Base-by-base conservation (phyloP, 2,888 invertebrate genomes). In the Pristionchus maxplancki region DNA sequence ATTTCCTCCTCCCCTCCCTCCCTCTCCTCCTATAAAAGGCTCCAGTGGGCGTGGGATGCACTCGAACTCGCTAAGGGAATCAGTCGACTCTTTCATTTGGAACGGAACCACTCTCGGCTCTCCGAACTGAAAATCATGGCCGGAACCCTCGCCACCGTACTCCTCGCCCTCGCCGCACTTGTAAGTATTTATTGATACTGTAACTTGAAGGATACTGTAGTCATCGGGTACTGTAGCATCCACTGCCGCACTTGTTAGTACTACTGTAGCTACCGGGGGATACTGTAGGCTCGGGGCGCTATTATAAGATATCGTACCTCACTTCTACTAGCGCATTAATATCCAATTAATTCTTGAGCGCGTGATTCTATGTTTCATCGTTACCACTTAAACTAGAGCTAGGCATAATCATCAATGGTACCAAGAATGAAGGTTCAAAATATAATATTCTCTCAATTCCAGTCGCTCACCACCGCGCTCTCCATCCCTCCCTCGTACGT, bases 61-160 rank as follows among this genome's bases (percentile, higher is more conserved):
- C 15, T 37, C 37, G 78, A 28, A 78, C 78, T 78, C 78, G 78
- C 1, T 78, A 78, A 78, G 78, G 78, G 78, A 78, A 78, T 78
- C 78, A 78, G 78, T 78, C 78, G 78, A 78, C 78, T 44, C 44
- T 40, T 17, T 71, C 78, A 78, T 78, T 78, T 78, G 78, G 78
- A 78, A 78, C 78, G 78, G 78, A 78, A 78, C 78, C 78, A 28
- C 11, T n/a, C 78, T 48, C 34, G 9, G 58, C 58, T 20, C 58
- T 48, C 20, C 78, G 37, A 37, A 78, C 78, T 28, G 78, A 78
- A 78, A 44, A 78, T 44, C 78, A 78, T 78, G 78, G 78, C 78
- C 78, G 78, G 78, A 78, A 78, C 44, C 28, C 78, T 78, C 78
- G 34, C 40, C n/a, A 78, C 78, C 78, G 78, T 78, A 78, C 28